Percentiles rank a stretch among this genome's conserved stretches.
Conservation (phyloP, 2,113 vertebrate genomes). For the Bujurquina vittata region DNA sequence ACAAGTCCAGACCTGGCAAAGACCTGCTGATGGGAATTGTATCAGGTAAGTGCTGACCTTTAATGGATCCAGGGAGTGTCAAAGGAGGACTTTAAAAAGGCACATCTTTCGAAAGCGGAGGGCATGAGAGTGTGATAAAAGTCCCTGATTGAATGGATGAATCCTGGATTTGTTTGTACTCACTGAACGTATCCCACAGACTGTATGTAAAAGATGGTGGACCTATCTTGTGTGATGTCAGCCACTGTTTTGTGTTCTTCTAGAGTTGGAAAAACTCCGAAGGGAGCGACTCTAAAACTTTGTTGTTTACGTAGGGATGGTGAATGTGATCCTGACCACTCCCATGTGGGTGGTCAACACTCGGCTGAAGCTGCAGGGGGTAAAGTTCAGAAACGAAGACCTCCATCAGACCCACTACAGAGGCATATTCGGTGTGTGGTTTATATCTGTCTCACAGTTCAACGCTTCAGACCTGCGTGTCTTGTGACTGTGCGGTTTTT, state of each 20-base stretch:
- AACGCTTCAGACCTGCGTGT: not conserved
- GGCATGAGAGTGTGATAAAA: not conserved
- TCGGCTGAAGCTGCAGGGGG: conserved; percentile 85
- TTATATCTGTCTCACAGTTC: not conserved
- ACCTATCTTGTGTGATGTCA: not conserved
- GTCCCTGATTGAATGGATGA: not conserved
- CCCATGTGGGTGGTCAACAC: conserved; percentile 89
- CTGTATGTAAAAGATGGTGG: not conserved
- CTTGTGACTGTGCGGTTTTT: not conserved
- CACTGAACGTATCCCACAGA: not conserved
- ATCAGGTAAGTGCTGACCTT: conserved; percentile 70
- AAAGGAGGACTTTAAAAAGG: not conserved
- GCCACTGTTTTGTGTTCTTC: not conserved
- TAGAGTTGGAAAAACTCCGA: not conserved
- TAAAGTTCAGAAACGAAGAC: conserved; percentile 82
- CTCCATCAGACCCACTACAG: conserved; percentile 83
- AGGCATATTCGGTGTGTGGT: conserved; percentile 80
- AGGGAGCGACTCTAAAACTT: not conserved
- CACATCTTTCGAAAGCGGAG: not conserved
- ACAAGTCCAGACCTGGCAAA: conserved; percentile 68
- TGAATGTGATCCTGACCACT: conserved; percentile 84
- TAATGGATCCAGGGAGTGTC: no score
- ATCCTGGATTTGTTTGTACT: not conserved
- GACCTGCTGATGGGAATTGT: conserved; percentile 82
- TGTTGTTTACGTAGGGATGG: conserved; percentile 70